These are phyloP conservation scores for Kuschelorhynchus macadamiae DNA, from an alignment of 2,888 invertebrate genomes.

Conservation along the genomic window DNA sequence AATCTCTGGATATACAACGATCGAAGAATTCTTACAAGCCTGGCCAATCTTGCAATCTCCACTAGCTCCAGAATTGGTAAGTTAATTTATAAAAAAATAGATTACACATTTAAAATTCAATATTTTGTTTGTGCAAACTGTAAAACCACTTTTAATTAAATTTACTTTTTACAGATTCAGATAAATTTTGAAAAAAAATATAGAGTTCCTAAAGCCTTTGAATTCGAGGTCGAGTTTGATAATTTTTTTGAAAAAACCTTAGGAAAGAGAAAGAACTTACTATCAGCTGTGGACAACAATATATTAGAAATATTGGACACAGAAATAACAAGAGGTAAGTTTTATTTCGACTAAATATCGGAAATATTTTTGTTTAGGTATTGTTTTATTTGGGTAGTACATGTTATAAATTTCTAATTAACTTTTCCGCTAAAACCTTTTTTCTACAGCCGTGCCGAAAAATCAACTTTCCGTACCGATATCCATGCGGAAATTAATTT, in stretches of 20 bases:
- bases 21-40: conserved; percentile 3
- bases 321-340: conserved; percentile 15
- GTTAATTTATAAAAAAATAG: conserved; percentile 7
- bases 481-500: too few relatives aligned
- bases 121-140: background rate
- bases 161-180: background rate
- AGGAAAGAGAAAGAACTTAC: background rate
- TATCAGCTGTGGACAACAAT: conserved; percentile 7
- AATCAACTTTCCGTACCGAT: too few relatives aligned
- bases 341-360: conserved; percentile 1
- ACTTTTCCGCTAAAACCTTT: background rate
- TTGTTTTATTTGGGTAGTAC: conserved; percentile 14
- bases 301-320: conserved; percentile 11
- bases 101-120: background rate
- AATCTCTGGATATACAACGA: background rate
- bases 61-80: conserved; percentile 10
- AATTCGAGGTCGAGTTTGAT: conserved; percentile 4
- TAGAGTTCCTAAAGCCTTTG: conserved; percentile 1
- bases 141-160: conserved; percentile 2
- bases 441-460: background rate
- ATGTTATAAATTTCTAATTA: conserved; percentile 2
- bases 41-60: conserved; percentile 7
- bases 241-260: conserved; percentile 3
- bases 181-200: conserved; percentile 4
- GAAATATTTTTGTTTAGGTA: conserved; percentile 6